Conservation (phyloP, 2,113 vertebrate genomes). For the Lathamus discolor region DNA sequence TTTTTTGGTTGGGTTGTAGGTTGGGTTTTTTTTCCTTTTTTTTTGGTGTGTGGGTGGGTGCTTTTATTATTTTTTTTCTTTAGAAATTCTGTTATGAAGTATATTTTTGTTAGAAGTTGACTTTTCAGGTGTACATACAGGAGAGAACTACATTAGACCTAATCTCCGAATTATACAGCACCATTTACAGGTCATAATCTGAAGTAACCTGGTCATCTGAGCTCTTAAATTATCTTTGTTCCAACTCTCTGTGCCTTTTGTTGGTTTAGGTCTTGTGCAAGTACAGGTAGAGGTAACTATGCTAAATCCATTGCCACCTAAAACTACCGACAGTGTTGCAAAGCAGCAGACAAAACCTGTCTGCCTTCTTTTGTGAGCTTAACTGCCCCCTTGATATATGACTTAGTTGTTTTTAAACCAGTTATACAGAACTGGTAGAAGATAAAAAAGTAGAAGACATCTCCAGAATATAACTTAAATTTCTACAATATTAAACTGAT, state of each 20-base stretch:
- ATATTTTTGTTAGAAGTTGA: not conserved
- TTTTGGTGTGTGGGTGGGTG: no score
- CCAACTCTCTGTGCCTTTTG: slow-evolving; percentile 14
- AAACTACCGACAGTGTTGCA: not conserved
- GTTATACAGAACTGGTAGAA: not conserved
- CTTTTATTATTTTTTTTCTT: not conserved
- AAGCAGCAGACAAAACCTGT: slow-evolving; percentile 20
- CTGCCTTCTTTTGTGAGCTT: not conserved
- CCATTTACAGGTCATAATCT: not conserved
- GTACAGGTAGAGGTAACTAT: not conserved
- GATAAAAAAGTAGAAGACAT: not conserved
- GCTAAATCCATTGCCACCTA: not conserved
- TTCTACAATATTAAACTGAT: not conserved
- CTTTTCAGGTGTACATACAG: not conserved
- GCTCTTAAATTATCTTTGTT: not conserved
- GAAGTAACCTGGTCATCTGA: not conserved
- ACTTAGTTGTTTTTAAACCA: not conserved
- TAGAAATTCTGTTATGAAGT: not conserved
- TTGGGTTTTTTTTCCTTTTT: no score
- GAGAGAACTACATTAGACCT: not conserved
- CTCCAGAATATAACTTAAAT: not conserved
- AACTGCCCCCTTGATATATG: not conserved
- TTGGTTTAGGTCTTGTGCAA: not conserved
- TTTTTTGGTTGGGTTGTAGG: not conserved
- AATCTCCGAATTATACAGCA: not conserved